phyloP scores from a whole-genome alignment of 2,113 vertebrate species.

The Cephalopholis sonnerati region DNA sequence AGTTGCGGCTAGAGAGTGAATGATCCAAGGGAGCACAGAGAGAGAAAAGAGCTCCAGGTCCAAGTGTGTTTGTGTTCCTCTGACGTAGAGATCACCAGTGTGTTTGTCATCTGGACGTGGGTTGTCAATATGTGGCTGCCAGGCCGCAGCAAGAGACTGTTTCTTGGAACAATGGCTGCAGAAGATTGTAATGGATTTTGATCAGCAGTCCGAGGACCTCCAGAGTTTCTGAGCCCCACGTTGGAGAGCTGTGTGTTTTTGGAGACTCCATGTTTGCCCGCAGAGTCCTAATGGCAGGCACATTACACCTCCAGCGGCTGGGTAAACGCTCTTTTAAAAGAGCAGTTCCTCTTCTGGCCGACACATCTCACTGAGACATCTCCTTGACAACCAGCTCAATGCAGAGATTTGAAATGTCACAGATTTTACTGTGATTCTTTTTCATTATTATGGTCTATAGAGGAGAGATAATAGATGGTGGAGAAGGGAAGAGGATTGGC shows the following conservation, averaged over 20 bases:
- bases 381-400: conserved; percentile 80
- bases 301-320: conserved; percentile 68
- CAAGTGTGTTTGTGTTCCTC: conserved; percentile 10
- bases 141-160: conserved; percentile 7
- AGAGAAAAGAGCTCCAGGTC: conserved; percentile 16
- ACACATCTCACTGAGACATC: conserved; percentile 76
- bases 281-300: conserved; percentile 70
- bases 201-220: conserved; percentile 38
- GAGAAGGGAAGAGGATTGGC: conserved; percentile 20
- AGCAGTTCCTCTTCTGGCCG: conserved; percentile 61
- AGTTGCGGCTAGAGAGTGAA: conserved; percentile 26
- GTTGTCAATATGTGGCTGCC: conserved; percentile 45
- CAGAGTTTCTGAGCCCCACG: conserved; percentile 10
- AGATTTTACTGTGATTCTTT: conserved; percentile 76
- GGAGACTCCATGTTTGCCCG: conserved; percentile 60
- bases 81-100: conserved; percentile 25
- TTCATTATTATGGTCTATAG: conserved; percentile 64
- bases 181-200: conserved; percentile 52
- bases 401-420: conserved; percentile 80
- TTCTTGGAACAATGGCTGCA: conserved; percentile 35
- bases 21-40: conserved; percentile 32
- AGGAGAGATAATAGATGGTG: conserved; percentile 62
- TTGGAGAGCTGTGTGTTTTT: conserved; percentile 39
- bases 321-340: conserved; percentile 73
- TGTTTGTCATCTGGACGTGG: conserved; percentile 39